Percentiles rank a stretch among this genome's conserved stretches.
These are phyloP conservation scores for Paguma larvata DNA, from an alignment of 2,797 vertebrate species.

Conservation along the genomic window DNA sequence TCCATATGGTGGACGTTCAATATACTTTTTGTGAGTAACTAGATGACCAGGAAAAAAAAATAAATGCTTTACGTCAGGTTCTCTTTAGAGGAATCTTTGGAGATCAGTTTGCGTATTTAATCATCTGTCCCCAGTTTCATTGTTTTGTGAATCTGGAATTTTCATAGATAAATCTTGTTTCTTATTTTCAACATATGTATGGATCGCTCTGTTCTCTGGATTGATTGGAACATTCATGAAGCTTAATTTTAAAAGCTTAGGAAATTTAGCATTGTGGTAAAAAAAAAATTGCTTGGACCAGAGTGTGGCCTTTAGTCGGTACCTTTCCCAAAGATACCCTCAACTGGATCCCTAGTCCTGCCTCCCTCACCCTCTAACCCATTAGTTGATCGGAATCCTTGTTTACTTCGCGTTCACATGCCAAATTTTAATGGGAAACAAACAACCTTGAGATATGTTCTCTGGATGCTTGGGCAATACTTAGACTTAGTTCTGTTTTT, in stretches of 20 bases:
- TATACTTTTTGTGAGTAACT: background rate
- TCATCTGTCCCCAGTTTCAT: background rate
- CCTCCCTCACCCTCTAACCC: background rate
- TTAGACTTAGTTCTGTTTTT: background rate
- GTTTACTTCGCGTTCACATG: conserved; percentile 22
- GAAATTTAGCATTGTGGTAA: background rate
- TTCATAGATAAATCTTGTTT: background rate
- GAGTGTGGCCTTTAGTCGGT: background rate
- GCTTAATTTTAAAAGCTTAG: conserved; percentile 23
- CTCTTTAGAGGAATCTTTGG: background rate
- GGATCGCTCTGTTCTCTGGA: background rate
- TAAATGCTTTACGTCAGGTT: background rate
- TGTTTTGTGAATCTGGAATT: conserved; percentile 41
- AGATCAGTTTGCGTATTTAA: background rate
- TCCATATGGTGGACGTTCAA: background rate
- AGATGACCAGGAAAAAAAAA: background rate
- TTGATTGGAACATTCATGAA: background rate
- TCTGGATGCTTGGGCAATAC: conserved; percentile 49
- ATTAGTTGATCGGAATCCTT: background rate
- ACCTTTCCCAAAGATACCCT: background rate
- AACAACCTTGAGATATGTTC: conserved; percentile 35
- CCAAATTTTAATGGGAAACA: conserved; percentile 48
- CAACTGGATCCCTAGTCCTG: background rate
- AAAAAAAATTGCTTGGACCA: background rate
- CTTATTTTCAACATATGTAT: background rate